A percentile compares a stretch with the other conserved stretches of the same genome.
phyloP scores from a whole-genome alignment of 2,888 invertebrate species.

The Erebia ligea region DNA sequence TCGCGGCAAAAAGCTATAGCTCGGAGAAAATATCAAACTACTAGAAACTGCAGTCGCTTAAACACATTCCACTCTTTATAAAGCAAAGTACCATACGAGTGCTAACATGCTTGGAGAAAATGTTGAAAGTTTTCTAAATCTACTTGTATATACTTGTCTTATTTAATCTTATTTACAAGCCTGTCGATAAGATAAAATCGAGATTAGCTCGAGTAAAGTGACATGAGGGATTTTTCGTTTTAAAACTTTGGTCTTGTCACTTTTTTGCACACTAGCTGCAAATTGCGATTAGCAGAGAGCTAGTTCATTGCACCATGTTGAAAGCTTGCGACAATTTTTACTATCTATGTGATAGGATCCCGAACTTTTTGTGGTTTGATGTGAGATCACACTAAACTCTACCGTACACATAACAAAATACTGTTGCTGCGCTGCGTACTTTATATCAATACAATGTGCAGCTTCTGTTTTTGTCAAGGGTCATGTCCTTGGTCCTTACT shows the following conservation, averaged over 20 bases:
- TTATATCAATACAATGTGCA: not conserved
- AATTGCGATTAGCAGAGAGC: not conserved
- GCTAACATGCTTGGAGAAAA: constrained; percentile 31
- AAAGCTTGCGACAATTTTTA: too few relatives aligned
- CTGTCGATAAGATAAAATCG: not conserved
- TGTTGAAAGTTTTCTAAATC: constrained; percentile 34
- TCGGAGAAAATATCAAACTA: constrained; percentile 70
- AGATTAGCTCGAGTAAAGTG: not conserved
- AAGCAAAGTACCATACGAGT: constrained; percentile 43
- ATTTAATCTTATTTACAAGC: not conserved
- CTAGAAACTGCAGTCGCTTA: constrained; percentile 69
- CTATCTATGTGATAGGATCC: too few relatives aligned
- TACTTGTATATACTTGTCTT: constrained; percentile 16
- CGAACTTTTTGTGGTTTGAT: too few relatives aligned
- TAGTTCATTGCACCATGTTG: too few relatives aligned
- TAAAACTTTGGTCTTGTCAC: not conserved
- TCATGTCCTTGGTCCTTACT: not conserved
- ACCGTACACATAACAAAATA: too few relatives aligned
- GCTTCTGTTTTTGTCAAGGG: not conserved
- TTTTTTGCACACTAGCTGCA: not conserved
- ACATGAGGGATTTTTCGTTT: not conserved
- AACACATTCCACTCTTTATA: constrained; percentile 59
- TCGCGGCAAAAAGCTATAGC: constrained; percentile 61
- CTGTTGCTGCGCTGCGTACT: not conserved
- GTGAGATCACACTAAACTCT: too few relatives aligned